A percentile compares a stretch with the other conserved stretches of the same genome.
phyloP scores from a whole-genome alignment of 2,888 invertebrate species.

The Linnaemya tessellans region DNA sequence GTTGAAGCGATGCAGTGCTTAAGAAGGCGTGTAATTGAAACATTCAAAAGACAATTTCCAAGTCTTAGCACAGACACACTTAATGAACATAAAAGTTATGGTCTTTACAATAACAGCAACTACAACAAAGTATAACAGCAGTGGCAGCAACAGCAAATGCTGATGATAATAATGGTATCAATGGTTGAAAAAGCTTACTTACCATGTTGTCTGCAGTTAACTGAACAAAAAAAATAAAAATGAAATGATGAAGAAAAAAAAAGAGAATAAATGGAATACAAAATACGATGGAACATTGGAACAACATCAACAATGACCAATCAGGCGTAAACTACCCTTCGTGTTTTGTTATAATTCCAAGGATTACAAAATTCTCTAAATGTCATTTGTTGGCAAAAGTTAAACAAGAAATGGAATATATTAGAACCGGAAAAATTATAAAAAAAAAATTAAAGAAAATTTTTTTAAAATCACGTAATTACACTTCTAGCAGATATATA shows the following conservation, averaged over 20 bases:
- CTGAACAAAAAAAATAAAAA: constrained; percentile 76
- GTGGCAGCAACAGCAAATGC: constrained; percentile 69
- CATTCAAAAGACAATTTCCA: constrained; percentile 84
- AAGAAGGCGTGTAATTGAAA: constrained; percentile 84
- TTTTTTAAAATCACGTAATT: not conserved
- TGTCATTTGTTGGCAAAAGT: constrained; percentile 47
- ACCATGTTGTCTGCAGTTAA: constrained; percentile 61
- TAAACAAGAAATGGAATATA: constrained; percentile 21
- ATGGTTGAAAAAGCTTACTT: constrained; percentile 64
- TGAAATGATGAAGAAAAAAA: constrained; percentile 21
- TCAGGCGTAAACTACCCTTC: constrained; percentile 71
- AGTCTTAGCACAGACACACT: constrained; percentile 83
- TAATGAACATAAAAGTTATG: constrained; percentile 74
- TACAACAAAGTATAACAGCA: constrained; percentile 49
- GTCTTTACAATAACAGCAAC: constrained; percentile 66
- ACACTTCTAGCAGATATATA: not conserved
- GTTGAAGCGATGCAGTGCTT: constrained; percentile 79
- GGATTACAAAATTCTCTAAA: constrained; percentile 63
- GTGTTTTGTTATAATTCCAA: constrained; percentile 61
- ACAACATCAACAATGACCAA: constrained; percentile 60
- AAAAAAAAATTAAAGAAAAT: not conserved
- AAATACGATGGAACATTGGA: constrained; percentile 73
- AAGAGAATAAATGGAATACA: not conserved
- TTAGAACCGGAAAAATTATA: not conserved
- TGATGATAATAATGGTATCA: constrained; percentile 74